Conservation (phyloP, 2,797 vertebrate genomes). For the Pipistrellus nathusii region DNA sequence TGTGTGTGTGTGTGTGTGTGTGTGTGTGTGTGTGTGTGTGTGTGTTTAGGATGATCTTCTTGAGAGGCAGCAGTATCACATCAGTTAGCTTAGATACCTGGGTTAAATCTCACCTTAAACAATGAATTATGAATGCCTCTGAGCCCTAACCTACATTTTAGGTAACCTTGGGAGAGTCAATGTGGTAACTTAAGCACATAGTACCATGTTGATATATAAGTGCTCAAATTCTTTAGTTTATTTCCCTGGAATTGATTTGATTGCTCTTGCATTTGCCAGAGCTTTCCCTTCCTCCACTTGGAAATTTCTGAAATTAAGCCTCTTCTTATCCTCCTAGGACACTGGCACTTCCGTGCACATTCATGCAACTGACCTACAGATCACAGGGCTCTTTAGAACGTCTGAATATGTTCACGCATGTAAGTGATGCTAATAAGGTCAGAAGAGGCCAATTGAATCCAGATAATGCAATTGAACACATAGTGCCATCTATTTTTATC, state of each 20-base stretch:
- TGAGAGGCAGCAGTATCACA: background rate
- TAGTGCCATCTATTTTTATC: background rate
- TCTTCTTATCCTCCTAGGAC: background rate
- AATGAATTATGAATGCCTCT: background rate
- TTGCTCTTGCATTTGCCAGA: background rate
- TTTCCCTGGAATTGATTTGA: background rate
- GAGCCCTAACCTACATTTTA: background rate
- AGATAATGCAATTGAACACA: background rate
- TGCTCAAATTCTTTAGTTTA: background rate
- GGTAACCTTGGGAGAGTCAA: background rate
- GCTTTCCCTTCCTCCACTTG: background rate
- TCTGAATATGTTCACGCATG: accelerated
- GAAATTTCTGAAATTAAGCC: background rate
- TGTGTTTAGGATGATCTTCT: background rate
- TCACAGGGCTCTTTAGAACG: background rate
- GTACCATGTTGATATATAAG: background rate
- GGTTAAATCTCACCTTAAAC: background rate
- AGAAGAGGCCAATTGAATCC: background rate
- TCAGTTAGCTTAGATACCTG: background rate
- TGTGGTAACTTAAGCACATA: background rate
- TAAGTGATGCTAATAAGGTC: background rate
- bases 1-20: background rate
- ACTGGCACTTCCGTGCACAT: background rate
- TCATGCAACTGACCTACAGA: background rate
- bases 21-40: background rate